phyloP scores from a whole-genome alignment of 53 echinoderm and acorn worm species.

The Pentamera pediparva region DNA sequence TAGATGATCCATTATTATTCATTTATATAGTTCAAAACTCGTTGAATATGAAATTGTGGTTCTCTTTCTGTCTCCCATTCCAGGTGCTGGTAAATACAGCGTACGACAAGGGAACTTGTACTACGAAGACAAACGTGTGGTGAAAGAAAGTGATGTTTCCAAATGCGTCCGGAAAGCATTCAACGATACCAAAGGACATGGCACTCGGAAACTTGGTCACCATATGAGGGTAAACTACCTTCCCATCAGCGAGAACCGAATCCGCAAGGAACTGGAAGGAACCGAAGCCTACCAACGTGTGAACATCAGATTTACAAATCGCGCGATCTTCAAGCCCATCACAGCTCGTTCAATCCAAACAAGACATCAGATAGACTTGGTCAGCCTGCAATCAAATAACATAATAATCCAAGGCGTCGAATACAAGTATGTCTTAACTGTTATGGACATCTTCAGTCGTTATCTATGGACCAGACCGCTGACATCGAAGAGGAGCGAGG shows the following conservation, averaged over 20 bases:
- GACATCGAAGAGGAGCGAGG: background rate
- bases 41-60: no score
- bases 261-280: background rate
- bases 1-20: no score
- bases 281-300: background rate
- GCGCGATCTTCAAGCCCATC: conserved; percentile 6
- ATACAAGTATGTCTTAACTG: conserved; percentile 16
- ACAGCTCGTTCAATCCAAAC: conserved; percentile 4
- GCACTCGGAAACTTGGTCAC: background rate
- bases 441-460: conserved; percentile 5
- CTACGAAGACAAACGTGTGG: background rate
- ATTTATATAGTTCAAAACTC: no score
- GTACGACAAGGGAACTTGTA: background rate
- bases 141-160: background rate
- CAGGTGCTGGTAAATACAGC: background rate
- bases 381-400: background rate
- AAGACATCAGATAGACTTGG: conserved; percentile 12
- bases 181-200: background rate
- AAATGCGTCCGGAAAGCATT: background rate
- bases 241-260: background rate
- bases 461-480: conserved; percentile 21
- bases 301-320: background rate
- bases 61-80: background rate
- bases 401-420: background rate
- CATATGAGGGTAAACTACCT: background rate